phyloP scores from a whole-genome alignment of 2,888 invertebrate species.

The Timandra comae region DNA sequence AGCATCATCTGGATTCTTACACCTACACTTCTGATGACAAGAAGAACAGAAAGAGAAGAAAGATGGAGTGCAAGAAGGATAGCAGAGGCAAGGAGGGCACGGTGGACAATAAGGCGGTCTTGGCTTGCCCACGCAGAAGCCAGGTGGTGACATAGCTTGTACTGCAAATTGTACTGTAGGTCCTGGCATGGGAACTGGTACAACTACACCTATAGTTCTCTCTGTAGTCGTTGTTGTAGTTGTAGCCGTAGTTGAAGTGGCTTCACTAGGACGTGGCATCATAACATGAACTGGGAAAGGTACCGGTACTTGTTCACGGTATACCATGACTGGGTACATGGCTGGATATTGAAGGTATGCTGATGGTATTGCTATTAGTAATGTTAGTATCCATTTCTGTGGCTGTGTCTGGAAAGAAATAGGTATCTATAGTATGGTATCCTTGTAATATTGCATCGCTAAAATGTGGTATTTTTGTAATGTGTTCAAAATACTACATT shows the following conservation, averaged over 20 bases:
- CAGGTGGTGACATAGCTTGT: neutral
- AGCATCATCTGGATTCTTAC: slow-evolving; percentile 31
- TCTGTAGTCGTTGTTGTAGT: slow-evolving; percentile 4
- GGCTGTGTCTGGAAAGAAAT: no score
- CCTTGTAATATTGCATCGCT: no score
- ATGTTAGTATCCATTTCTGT: no score
- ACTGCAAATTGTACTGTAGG: neutral
- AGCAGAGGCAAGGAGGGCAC: slow-evolving; percentile 56
- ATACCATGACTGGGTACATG: no score
- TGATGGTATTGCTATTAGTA: slow-evolving; percentile 3
- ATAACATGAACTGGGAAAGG: slow-evolving; percentile 4
- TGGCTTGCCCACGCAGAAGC: neutral
- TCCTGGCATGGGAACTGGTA: slow-evolving; percentile 1
- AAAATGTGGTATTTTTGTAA: no score
- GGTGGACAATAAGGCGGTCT: slow-evolving; percentile 35
- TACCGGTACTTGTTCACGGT: neutral
- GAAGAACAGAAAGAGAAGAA: slow-evolving; percentile 58
- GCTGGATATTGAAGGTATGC: slow-evolving; percentile 5
- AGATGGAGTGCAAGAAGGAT: slow-evolving; percentile 53
- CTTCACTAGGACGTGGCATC: neutral
- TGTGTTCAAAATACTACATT: no score
- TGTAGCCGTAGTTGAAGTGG: neutral
- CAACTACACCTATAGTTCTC: slow-evolving; percentile 3
- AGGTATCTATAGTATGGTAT: no score
- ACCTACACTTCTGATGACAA: slow-evolving; percentile 55